These are phyloP conservation scores for Ochropleura plecta DNA, from an alignment of 2,888 invertebrate species.

Conservation along the genomic window DNA sequence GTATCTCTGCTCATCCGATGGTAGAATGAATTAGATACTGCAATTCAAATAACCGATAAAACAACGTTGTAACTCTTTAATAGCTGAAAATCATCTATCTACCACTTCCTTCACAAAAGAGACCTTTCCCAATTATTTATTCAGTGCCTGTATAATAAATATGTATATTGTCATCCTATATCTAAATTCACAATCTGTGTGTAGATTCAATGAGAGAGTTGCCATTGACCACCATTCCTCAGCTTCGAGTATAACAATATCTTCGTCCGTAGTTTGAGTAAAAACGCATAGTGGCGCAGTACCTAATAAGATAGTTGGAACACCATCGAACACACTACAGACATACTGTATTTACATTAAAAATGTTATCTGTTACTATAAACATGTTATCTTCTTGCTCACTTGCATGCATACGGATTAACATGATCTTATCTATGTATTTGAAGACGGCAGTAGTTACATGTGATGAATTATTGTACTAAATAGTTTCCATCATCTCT, in stretches of 20 bases:
- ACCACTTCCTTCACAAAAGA: too few relatives aligned
- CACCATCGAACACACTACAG: not conserved
- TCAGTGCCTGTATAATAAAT: too few relatives aligned
- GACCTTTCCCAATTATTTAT: too few relatives aligned
- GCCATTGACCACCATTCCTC: not conserved
- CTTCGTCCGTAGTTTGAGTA: not conserved
- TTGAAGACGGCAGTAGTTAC: not conserved
- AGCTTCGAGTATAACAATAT: not conserved
- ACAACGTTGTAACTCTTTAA: too few relatives aligned
- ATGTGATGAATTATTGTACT: not conserved
- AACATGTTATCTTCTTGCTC: slow-evolving; percentile 19
- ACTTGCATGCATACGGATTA: slow-evolving; percentile 27
- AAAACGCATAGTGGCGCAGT: not conserved
- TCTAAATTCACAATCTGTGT: not conserved
- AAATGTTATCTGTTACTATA: slow-evolving; percentile 33
- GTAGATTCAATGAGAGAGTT: not conserved
- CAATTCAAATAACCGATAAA: too few relatives aligned
- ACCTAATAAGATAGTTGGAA: not conserved
- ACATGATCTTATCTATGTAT: slow-evolving; percentile 7
- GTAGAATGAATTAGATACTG: too few relatives aligned
- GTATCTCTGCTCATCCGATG: too few relatives aligned
- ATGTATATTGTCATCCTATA: not conserved
- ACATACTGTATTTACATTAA: slow-evolving; percentile 19
- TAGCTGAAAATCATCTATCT: too few relatives aligned
- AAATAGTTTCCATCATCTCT: not conserved